phyloP scores from a whole-genome alignment of 1,140 invertebrate species.

The Drosophila kikkawai region DNA sequence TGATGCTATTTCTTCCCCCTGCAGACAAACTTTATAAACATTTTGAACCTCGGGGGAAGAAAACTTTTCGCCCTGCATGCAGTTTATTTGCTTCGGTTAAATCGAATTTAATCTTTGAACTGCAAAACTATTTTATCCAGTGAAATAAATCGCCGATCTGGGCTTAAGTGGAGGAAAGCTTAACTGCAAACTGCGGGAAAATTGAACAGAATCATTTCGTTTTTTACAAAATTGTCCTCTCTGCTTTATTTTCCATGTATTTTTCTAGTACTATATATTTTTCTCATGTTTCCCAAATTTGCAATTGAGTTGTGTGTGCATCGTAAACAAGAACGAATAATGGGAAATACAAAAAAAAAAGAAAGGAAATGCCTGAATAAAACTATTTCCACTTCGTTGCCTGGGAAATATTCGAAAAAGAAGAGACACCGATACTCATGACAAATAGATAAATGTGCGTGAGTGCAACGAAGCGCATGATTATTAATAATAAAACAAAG shows the following conservation, averaged over 20 bases:
- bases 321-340: slow-evolving; percentile 30
- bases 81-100: slow-evolving; percentile 38
- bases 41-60: slow-evolving; percentile 28
- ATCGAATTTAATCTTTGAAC: slow-evolving; percentile 14
- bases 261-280: slow-evolving; percentile 1
- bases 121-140: slow-evolving; percentile 19
- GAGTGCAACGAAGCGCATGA: slow-evolving; percentile 55
- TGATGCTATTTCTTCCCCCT: not conserved
- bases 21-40: slow-evolving; percentile 32
- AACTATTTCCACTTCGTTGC: slow-evolving; percentile 59
- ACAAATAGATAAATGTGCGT: slow-evolving; percentile 34
- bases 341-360: not conserved
- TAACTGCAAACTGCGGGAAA: slow-evolving; percentile 22
- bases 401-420: slow-evolving; percentile 42
- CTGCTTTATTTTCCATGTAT: slow-evolving; percentile 7
- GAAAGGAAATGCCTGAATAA: slow-evolving; percentile 12
- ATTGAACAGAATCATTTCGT: slow-evolving; percentile 7
- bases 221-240: not conserved
- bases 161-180: slow-evolving; percentile 16
- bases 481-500: slow-evolving; percentile 56
- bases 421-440: slow-evolving; percentile 5
- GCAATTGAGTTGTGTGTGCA: slow-evolving; percentile 22
- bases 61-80: slow-evolving; percentile 20
- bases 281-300: slow-evolving; percentile 25
- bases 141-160: slow-evolving; percentile 26